Evolutionary conservation across 2,797 vertebrate genomes (phyloP), one percentile per base, ranked within the genome.

Genomic region (Schizopygopsis malacanthus): DNA sequence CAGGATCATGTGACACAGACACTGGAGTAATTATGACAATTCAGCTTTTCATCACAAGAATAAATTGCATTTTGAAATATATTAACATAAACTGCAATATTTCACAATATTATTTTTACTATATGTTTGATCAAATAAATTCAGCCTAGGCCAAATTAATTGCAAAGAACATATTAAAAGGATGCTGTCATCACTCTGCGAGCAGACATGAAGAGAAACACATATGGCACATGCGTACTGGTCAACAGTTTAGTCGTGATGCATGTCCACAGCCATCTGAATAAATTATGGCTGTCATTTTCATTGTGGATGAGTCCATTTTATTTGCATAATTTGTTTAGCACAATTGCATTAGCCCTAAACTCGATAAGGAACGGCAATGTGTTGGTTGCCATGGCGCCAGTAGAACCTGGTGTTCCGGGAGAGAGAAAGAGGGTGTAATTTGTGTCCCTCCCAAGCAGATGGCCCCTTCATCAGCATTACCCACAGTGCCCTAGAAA

Each of bases 261-360:
- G n/a, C 18, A 22, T 61, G 45, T 63, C 63, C 75, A 13, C 79
- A 41, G 43, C 72, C 80, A 81, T 33, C 77, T 76, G 84, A 84
- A 90, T 86, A 89, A 85, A 89, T 86, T 54, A 87, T 56, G 56
- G 20, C 76, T 47, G 69, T 65, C 12, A 50, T 89, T 87, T 85
- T 88, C 63, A 79, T 85, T 47, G 82, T 89, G 83, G 90, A 93
- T 92, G 89, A 95, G 93, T 95, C 93, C 90, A 88, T 90, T 84
- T 85, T 89, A 91, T 92, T 92, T 91, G 87, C 92, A 93, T 94
- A 94, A 96, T 94, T 90, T 88, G 90, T 95, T 96, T 92, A 93
- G 82, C 82, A 39, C 90, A 94, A 95, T 94, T 91, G 91, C 92
- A 95, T 96, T 95, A 95, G 76, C 88, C 72, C 85, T 89, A 93